phyloP scores from a whole-genome alignment of 2,888 invertebrate genomes.

The Eupithecia dodoneata region DNA sequence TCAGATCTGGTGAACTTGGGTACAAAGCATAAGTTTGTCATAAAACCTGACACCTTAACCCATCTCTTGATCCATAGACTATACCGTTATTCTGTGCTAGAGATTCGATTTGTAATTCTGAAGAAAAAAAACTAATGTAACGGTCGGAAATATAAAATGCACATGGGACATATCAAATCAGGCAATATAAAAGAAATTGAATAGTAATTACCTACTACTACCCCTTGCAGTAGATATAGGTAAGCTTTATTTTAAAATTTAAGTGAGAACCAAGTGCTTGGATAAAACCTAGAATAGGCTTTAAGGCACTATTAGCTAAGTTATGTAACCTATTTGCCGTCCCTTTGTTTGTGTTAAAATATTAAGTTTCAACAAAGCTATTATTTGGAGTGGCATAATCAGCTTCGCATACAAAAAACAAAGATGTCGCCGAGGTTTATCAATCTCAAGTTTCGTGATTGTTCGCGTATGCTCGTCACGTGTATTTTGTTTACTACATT shows the following conservation, averaged over 20 bases:
- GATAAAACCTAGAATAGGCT: too few relatives aligned
- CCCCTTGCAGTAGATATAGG: too few relatives aligned
- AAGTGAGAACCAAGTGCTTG: too few relatives aligned
- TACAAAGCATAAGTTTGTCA: neutral
- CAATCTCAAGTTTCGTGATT: slow-evolving; percentile 26
- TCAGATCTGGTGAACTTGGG: slow-evolving; percentile 2
- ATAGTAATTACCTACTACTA: neutral
- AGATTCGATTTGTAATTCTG: too few relatives aligned
- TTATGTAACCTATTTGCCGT: too few relatives aligned
- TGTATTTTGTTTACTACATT: slow-evolving; percentile 30
- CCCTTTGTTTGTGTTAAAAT: neutral
- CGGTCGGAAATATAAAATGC: neutral
- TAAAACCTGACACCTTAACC: neutral
- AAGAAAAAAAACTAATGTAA: neutral
- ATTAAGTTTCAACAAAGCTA: slow-evolving; percentile 3
- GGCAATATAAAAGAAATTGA: neutral
- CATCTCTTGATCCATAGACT: neutral
- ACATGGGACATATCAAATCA: neutral
- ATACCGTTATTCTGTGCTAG: too few relatives aligned
- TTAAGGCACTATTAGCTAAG: too few relatives aligned
- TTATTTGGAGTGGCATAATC: neutral
- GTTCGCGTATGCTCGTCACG: slow-evolving; percentile 36
- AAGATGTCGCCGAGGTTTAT: slow-evolving; percentile 22
- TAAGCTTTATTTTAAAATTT: too few relatives aligned
- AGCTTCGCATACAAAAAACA: slow-evolving; percentile 5